Percentiles rank a stretch among this genome's conserved stretches.
Evolutionary conservation across 2,113 vertebrate species (phyloP).

Genomic region (Gobio gobio): DNA sequence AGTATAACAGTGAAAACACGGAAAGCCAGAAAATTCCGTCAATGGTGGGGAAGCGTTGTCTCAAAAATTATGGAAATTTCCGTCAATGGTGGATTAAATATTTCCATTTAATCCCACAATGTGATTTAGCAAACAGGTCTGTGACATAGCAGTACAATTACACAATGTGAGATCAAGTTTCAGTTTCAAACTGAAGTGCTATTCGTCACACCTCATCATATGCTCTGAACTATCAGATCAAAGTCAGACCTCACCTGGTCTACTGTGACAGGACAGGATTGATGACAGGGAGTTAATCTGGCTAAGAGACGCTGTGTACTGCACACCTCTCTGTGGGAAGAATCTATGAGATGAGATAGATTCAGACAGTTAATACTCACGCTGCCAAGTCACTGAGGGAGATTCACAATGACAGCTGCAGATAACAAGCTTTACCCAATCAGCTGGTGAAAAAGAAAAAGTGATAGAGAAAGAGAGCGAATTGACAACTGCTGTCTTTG

Average conservation of each 20-base stretch:
- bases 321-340: conserved; percentile 28
- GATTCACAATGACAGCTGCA: conserved; percentile 42
- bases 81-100: neutral
- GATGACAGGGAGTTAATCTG: conserved; percentile 52
- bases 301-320: conserved; percentile 13
- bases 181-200: neutral
- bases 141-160: neutral
- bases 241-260: conserved; percentile 30
- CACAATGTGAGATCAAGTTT: neutral
- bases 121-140: neutral
- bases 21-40: too few relatives aligned
- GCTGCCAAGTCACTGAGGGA: conserved; percentile 23
- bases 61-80: too few relatives aligned
- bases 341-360: conserved; percentile 36
- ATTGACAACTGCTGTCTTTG: neutral
- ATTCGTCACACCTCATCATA: neutral
- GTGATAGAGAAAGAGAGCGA: conserved; percentile 1
- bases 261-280: conserved; percentile 35
- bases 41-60: too few relatives aligned
- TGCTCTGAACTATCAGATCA: conserved; percentile 39
- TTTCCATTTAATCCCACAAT: neutral
- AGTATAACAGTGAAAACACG: too few relatives aligned
- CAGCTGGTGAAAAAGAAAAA: conserved; percentile 35
- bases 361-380: conserved; percentile 34
- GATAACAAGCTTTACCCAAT: conserved; percentile 42